A percentile compares a stretch with the other conserved stretches of the same genome.
Conservation (phyloP, 2,113 vertebrate genomes). For the Melierax canorus region DNA sequence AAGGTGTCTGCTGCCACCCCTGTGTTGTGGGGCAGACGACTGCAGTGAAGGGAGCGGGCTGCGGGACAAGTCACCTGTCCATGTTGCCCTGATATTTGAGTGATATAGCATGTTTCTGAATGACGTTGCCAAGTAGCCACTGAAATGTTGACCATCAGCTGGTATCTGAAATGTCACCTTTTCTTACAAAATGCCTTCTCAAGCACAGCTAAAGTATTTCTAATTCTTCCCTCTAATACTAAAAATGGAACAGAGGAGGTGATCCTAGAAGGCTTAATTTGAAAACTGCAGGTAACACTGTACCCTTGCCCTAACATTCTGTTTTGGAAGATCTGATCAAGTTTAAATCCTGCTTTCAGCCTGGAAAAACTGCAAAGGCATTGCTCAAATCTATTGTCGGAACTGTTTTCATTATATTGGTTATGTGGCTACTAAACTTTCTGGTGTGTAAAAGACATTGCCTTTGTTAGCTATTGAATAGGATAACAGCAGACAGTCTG, state of each 20-base stretch:
- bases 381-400: not conserved
- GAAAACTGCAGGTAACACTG: not conserved
- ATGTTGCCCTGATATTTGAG: not conserved
- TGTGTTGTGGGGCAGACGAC: accelerated
- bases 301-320: not conserved
- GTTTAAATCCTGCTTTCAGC: not conserved
- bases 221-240: not conserved
- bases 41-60: not conserved
- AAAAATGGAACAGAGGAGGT: not conserved
- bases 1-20: not conserved
- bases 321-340: not conserved
- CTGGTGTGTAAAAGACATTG: not conserved
- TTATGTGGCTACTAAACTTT: not conserved
- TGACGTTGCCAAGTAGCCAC: not conserved
- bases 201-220: not conserved
- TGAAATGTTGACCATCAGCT: not conserved
- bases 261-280: not conserved
- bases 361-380: not conserved
- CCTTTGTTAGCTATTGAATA: not conserved
- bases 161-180: not conserved
- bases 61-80: not conserved
- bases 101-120: not conserved
- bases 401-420: not conserved
- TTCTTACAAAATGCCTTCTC: not conserved
- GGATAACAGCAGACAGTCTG: not conserved